A percentile compares a stretch with the other conserved stretches of the same genome.
phyloP scores from a whole-genome alignment of 2,888 invertebrate genomes.

The Drosophila atripex region DNA sequence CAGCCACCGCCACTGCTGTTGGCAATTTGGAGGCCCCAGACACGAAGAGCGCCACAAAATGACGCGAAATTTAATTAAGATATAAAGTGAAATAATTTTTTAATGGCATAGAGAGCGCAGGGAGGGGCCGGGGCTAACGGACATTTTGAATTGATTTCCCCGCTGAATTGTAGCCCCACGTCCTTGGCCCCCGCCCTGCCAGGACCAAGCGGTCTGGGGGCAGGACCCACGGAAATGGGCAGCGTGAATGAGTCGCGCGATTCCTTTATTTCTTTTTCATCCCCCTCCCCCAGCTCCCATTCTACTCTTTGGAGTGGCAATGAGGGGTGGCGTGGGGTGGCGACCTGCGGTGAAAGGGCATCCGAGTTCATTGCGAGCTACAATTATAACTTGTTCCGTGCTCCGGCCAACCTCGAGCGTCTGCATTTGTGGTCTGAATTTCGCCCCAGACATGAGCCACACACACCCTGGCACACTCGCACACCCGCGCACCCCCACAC shows the following conservation, averaged over 20 bases:
- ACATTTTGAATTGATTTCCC: conserved; percentile 73
- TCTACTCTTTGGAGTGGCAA: conserved; percentile 24
- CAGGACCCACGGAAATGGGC: conserved; percentile 63
- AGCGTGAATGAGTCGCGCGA: conserved; percentile 22
- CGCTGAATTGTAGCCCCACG: conserved; percentile 50
- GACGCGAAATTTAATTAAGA: conserved; percentile 72
- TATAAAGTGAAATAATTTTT: conserved; percentile 77
- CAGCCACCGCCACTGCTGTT: neutral
- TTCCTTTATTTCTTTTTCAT: neutral
- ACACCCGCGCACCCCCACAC: no score
- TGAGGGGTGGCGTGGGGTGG: neutral
- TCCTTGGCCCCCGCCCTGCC: conserved; percentile 10
- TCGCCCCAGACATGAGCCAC: conserved; percentile 19
- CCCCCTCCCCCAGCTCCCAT: neutral
- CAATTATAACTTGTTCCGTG: conserved; percentile 33
- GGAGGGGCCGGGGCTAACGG: neutral
- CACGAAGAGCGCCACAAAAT: conserved; percentile 62
- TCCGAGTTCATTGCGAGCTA: conserved; percentile 20
- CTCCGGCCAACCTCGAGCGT: conserved; percentile 19
- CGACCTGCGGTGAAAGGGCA: conserved; percentile 5
- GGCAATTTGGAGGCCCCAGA: conserved; percentile 38
- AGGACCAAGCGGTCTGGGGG: no score
- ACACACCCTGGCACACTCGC: conserved; percentile 7
- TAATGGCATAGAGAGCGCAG: conserved; percentile 59
- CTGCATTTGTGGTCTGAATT: conserved; percentile 29